Evolutionary conservation across 1,140 invertebrate genomes (phyloP).

Genomic region (Bombus sibiricus): DNA sequence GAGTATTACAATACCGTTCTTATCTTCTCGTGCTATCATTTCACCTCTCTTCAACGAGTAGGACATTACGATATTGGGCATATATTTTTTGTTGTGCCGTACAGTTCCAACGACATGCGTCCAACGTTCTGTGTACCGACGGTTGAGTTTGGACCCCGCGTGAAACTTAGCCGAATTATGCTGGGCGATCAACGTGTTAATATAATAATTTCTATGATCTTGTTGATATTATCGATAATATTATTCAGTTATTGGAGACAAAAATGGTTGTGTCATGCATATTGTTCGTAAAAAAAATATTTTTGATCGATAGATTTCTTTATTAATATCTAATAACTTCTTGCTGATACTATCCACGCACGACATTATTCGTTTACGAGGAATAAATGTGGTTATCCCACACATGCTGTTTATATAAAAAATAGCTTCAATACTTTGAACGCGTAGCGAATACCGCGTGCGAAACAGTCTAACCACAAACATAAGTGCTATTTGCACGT

Average conservation of each 20-base stretch:
- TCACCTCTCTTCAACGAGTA: too few species aligned
- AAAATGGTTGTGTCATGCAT: not conserved
- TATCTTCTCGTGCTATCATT: too few species aligned
- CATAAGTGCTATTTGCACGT: constrained; percentile 14
- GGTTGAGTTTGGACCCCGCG: too few species aligned
- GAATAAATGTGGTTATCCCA: not conserved
- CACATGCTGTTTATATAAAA: not conserved
- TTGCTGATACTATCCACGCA: not conserved
- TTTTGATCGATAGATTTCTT: not conserved
- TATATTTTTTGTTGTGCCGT: too few species aligned
- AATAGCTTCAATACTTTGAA: not conserved
- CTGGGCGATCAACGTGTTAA: too few species aligned
- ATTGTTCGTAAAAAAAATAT: not conserved
- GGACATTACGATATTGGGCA: too few species aligned
- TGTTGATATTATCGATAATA: not conserved
- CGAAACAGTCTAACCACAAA: not conserved
- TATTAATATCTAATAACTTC: not conserved
- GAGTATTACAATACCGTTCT: too few species aligned
- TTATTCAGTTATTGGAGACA: not conserved
- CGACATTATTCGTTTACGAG: not conserved
- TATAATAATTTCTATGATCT: not conserved
- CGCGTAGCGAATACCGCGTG: not conserved
- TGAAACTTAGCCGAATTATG: too few species aligned
- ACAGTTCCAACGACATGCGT: too few species aligned
- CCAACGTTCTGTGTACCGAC: too few species aligned